Conservation (phyloP, 2,797 vertebrate genomes). For the Falco columbarius region DNA sequence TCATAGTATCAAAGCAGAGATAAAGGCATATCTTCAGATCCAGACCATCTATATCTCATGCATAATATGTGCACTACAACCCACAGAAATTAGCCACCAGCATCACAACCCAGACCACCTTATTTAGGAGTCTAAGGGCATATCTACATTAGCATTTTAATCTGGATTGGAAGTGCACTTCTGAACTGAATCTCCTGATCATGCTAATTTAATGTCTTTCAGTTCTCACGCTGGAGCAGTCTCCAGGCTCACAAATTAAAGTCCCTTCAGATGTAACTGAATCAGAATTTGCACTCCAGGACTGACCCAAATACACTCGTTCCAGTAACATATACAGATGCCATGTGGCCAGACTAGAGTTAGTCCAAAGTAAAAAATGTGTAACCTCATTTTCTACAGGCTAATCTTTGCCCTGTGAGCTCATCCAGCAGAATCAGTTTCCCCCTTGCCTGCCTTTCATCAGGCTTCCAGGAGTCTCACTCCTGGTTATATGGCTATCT, state of each 20-base stretch:
- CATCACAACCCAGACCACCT: neutral
- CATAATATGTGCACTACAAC: neutral
- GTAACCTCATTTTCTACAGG: neutral
- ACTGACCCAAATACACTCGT: neutral
- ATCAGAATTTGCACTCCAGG: neutral
- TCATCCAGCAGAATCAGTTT: neutral
- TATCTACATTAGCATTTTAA: neutral
- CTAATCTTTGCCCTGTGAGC: neutral
- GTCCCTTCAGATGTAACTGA: neutral
- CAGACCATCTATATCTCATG: neutral
- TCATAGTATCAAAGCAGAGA: neutral
- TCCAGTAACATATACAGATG: accelerated
- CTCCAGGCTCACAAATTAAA: neutral
- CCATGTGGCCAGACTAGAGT: neutral
- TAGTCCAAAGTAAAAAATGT: neutral
- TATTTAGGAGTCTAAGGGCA: neutral
- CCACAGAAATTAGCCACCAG: neutral
- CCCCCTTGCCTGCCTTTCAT: neutral
- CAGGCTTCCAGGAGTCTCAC: neutral
- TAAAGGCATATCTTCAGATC: neutral
- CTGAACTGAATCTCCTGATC: neutral
- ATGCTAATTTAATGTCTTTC: neutral
- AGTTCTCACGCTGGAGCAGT: neutral
- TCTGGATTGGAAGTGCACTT: neutral
- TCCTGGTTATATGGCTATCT: neutral